phyloP scores from a whole-genome alignment of 1,140 invertebrate species.

The Drosophila tristis region DNA sequence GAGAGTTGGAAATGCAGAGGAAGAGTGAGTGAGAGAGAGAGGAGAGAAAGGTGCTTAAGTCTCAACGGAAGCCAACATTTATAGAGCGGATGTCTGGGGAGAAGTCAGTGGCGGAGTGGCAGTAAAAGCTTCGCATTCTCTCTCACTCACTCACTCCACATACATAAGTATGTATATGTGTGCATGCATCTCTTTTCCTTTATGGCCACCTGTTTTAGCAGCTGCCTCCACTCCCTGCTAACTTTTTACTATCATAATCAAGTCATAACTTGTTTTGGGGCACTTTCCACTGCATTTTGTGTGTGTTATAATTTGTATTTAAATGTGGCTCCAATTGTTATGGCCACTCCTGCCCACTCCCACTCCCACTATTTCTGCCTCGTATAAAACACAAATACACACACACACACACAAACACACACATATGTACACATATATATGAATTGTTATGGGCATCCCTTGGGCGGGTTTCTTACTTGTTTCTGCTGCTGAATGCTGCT shows the following conservation, averaged over 20 bases:
- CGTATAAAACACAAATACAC: background rate
- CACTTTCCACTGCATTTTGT: conserved; percentile 38
- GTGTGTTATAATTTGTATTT: conserved; percentile 76
- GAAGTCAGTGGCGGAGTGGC: no score
- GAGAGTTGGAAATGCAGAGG: no score
- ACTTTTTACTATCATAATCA: conserved; percentile 36
- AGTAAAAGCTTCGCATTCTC: background rate
- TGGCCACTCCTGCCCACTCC: background rate
- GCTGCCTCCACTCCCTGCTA: background rate
- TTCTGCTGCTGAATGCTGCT: conserved; percentile 47
- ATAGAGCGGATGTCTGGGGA: conserved; percentile 48
- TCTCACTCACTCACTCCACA: background rate
- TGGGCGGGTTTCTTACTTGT: conserved; percentile 42
- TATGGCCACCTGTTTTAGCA: background rate
- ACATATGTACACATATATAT: no score
- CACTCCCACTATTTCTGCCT: background rate
- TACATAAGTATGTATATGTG: background rate
- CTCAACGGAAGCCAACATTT: conserved; percentile 57
- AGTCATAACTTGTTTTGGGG: conserved; percentile 52
- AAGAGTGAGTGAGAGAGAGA: background rate
- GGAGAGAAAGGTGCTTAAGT: conserved; percentile 36
- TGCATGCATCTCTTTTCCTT: background rate
- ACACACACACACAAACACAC: background rate
- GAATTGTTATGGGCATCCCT: conserved; percentile 21
- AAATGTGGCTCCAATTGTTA: conserved; percentile 64